Evolutionary conservation across 2,888 invertebrate species (phyloP), one percentile per base, ranked within the genome.

Genomic region (Xylota sylvarum): DNA sequence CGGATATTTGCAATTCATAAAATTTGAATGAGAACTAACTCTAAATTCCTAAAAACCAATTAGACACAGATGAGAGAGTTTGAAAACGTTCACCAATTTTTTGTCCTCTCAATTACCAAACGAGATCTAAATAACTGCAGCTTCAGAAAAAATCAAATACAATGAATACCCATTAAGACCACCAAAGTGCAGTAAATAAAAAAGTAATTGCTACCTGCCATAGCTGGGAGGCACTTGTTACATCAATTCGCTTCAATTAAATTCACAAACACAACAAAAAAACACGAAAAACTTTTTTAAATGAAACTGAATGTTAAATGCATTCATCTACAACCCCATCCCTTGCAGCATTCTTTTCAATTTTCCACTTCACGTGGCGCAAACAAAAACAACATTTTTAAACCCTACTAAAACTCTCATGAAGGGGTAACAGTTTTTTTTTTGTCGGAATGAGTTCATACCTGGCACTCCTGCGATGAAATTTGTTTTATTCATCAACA

Each of bases 361-460:
- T 30, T 62, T 62, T 46, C 64, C 46, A 64, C 30, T 64, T 43
- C n/a, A 37, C 9, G 9, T n/a, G 10, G 12, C 4, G 9, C 5
- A 7, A 56, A 58, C 56, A 58, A 5, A 23, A 46, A 23, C 23
- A 23, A 23, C 23, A 23, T 23, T 1, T 2, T 10, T 9, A 9
- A 35, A 35, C 12, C n/a, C 5, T 2, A 40, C 4, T 46, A 10
- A 32, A 40, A 17, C 43, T 48, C 48, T 3, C 56, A 30, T 60
- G 7, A 14, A 37, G 50, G 50, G 14, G 23, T 12, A 62, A 40
- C 4, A 62, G 40, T 50, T 23, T 23, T 23, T 1, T 23, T 23
- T 23, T 50, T 50, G 30, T 64, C n/a, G 19, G 70, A 77, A 70
- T 55, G 12, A 69, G 74, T 74, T 32, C 80, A 67, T 85, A 85